A percentile compares a stretch with the other conserved stretches of the same genome.
Conservation (phyloP, 1,140 invertebrate genomes). For the Cotesia vestalis region DNA sequence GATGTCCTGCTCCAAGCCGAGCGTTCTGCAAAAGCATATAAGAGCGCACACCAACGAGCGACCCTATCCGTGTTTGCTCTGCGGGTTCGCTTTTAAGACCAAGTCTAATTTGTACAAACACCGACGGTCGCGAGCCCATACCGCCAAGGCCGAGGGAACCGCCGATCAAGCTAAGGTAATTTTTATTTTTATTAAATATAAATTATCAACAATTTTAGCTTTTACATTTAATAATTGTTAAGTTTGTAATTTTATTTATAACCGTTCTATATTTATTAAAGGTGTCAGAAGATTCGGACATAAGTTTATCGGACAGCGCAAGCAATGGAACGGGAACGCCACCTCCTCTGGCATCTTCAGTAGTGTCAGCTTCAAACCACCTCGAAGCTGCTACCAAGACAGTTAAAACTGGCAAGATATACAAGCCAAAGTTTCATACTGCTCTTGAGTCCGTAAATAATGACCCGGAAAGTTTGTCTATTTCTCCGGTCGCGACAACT, state of each 20-base stretch:
- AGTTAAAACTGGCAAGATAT: slow-evolving; percentile 71
- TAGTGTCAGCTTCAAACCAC: slow-evolving; percentile 46
- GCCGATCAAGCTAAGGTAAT: slow-evolving; percentile 64
- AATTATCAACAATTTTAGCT: not conserved
- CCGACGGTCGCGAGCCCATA: slow-evolving; percentile 83
- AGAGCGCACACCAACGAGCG: slow-evolving; percentile 92
- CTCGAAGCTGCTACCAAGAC: slow-evolving; percentile 44
- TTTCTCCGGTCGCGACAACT: slow-evolving; percentile 38
- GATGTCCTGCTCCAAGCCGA: slow-evolving; percentile 90
- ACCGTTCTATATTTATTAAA: slow-evolving; percentile 33
- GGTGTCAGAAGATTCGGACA: slow-evolving; percentile 62
- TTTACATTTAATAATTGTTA: too few species aligned
- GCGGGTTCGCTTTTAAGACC: slow-evolving; percentile 93
- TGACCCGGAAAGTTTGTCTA: slow-evolving; percentile 50
- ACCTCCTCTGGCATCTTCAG: slow-evolving; percentile 48
- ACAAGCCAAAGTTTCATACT: slow-evolving; percentile 83
- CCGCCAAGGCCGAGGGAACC: slow-evolving; percentile 71
- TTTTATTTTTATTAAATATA: slow-evolving; percentile 5
- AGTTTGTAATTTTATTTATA: not conserved
- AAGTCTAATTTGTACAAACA: slow-evolving; percentile 95
- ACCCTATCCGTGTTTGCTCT: slow-evolving; percentile 87
- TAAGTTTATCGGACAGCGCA: slow-evolving; percentile 61
- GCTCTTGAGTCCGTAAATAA: slow-evolving; percentile 66
- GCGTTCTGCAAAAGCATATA: slow-evolving; percentile 92
- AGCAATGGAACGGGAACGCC: slow-evolving; percentile 62